Conservation (phyloP, 2,888 invertebrate genomes). For the Eremobia ochroleuca region DNA sequence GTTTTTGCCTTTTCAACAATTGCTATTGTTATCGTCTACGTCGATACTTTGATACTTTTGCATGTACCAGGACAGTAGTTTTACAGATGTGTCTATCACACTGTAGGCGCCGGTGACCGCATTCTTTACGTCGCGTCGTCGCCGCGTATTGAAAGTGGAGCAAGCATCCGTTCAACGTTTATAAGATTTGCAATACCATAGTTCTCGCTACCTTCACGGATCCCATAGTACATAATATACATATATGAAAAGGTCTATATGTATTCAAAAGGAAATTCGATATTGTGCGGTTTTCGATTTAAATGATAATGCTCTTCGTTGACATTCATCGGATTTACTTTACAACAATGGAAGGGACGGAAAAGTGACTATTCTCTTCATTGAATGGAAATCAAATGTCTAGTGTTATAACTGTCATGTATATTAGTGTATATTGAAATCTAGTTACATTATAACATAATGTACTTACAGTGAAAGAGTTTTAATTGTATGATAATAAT, state of each 20-base stretch:
- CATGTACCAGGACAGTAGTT: conserved; percentile 72
- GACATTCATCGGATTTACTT: conserved; percentile 43
- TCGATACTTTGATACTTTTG: conserved; percentile 47
- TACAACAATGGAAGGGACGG: conserved; percentile 31
- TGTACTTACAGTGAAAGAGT: neutral
- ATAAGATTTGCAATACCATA: conserved; percentile 78
- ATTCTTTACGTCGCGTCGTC: conserved; percentile 81
- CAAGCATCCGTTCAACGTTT: conserved; percentile 82
- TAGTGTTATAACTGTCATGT: conserved; percentile 17
- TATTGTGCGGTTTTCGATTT: conserved; percentile 42
- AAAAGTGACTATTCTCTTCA: conserved; percentile 29
- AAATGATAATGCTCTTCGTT: conserved; percentile 52
- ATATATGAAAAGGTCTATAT: conserved; percentile 21
- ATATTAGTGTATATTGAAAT: conserved; percentile 36
- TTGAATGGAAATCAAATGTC: conserved; percentile 49
- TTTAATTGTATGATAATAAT: conserved; percentile 33
- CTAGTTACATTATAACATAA: conserved; percentile 42
- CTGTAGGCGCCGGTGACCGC: conserved; percentile 83
- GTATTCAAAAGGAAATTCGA: conserved; percentile 17
- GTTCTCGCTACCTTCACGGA: conserved; percentile 68
- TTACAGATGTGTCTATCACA: conserved; percentile 69
- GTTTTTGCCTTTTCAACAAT: conserved; percentile 54
- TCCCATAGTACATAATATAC: conserved; percentile 67
- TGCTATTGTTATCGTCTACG: conserved; percentile 55
- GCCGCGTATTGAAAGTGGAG: conserved; percentile 82